Evolutionary conservation across 2,888 invertebrate species (phyloP).

Genomic region (Chloromyia formosa): DNA sequence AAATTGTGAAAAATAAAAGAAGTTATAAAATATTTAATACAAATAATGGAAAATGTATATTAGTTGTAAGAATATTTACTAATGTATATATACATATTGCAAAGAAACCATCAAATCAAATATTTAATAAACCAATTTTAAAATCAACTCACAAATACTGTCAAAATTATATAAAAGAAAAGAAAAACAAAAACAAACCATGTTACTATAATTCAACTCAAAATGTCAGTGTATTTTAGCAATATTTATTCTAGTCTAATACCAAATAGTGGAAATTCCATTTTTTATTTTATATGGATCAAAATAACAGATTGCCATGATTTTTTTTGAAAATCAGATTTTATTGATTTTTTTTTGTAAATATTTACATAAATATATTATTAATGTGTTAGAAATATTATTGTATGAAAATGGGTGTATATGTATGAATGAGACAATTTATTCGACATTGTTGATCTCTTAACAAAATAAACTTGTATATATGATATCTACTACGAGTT

Average conservation of each 20-base stretch:
- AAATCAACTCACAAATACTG: not conserved
- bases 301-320: not conserved
- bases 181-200: conserved; percentile 41
- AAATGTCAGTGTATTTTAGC: conserved; percentile 53
- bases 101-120: conserved; percentile 33
- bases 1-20: not conserved
- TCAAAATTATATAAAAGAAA: not conserved
- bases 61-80: conserved; percentile 33
- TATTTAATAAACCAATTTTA: conserved; percentile 22
- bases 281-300: conserved; percentile 17
- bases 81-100: conserved; percentile 45
- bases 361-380: conserved; percentile 16
- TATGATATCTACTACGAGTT: not conserved
- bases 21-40: not conserved
- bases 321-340: not conserved
- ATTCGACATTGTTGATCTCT: conserved; percentile 22
- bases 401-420: not conserved
- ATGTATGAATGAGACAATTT: not conserved
- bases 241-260: conserved; percentile 49
- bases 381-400: not conserved
- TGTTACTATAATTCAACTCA: conserved; percentile 48
- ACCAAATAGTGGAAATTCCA: conserved; percentile 15
- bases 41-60: conserved; percentile 16
- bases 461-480: not conserved
- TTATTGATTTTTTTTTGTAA: conserved; percentile 13